Evolutionary conservation across 1,140 invertebrate genomes (phyloP).

Genomic region (Chironomus striatipennis): DNA sequence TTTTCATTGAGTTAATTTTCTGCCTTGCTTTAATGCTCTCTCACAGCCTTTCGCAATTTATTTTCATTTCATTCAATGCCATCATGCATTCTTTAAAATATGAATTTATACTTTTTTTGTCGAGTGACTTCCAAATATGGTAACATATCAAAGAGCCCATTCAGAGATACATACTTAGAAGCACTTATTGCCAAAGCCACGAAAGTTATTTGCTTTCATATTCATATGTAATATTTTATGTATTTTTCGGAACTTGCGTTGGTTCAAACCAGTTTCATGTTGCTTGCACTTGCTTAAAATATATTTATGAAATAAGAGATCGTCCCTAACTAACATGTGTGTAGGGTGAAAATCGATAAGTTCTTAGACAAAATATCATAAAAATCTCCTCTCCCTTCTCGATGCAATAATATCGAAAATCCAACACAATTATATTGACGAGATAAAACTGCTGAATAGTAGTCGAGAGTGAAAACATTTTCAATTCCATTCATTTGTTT

Average conservation of each 20-base stretch:
- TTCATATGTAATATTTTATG: too few relatives aligned
- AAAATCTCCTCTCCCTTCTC: not conserved
- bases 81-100: not conserved
- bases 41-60: not conserved
- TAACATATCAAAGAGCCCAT: not conserved
- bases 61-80: not conserved
- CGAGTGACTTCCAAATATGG: not conserved
- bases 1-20: too few relatives aligned
- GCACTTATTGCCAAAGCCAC: too few relatives aligned
- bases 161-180: not conserved
- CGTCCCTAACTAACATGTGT: not conserved
- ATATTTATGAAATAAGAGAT: not conserved
- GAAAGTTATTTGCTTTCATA: too few relatives aligned
- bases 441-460: not conserved
- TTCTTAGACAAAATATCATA: not conserved
- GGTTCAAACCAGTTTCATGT: not conserved
- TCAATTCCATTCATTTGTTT: not conserved
- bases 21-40: not conserved
- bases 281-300: not conserved
- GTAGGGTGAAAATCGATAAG: not conserved
- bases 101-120: not conserved
- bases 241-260: not conserved
- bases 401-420: not conserved
- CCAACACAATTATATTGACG: not conserved
- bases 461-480: not conserved